A percentile compares a stretch with the other conserved stretches of the same genome.
Conservation (phyloP, 2,113 vertebrate species). For the Dolichotis patagonum region DNA sequence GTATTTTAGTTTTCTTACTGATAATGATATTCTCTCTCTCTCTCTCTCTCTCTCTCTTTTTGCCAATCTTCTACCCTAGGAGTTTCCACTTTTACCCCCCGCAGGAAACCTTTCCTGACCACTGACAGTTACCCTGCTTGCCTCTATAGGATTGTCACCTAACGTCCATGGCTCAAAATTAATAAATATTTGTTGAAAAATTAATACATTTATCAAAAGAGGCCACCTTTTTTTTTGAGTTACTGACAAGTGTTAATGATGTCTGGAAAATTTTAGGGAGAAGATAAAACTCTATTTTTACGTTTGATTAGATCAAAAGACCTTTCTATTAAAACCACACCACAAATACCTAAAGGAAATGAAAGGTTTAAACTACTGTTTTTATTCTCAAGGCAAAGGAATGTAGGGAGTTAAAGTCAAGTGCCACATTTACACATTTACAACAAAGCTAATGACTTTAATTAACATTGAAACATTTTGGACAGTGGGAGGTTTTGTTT, state of each 20-base stretch:
- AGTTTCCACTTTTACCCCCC: background rate
- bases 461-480: slow-evolving; percentile 30
- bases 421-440: background rate
- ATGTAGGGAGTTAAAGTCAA: slow-evolving; percentile 45
- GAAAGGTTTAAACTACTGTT: slow-evolving; percentile 21
- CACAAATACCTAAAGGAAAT: slow-evolving; percentile 58
- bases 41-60: background rate
- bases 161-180: background rate
- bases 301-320: slow-evolving; percentile 7
- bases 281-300: slow-evolving; percentile 38
- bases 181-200: slow-evolving; percentile 14
- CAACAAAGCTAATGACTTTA: slow-evolving; percentile 24
- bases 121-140: background rate
- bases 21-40: background rate
- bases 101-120: background rate
- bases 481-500: background rate
- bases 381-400: slow-evolving; percentile 33
- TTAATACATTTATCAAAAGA: background rate
- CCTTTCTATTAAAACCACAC: slow-evolving; percentile 28
- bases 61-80: background rate
- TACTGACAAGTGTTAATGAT: background rate
- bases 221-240: background rate
- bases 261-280: slow-evolving; percentile 4
- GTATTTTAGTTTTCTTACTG: background rate
- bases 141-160: background rate